Conservation (phyloP, 2,113 vertebrate species). For the Athene cunicularia region DNA sequence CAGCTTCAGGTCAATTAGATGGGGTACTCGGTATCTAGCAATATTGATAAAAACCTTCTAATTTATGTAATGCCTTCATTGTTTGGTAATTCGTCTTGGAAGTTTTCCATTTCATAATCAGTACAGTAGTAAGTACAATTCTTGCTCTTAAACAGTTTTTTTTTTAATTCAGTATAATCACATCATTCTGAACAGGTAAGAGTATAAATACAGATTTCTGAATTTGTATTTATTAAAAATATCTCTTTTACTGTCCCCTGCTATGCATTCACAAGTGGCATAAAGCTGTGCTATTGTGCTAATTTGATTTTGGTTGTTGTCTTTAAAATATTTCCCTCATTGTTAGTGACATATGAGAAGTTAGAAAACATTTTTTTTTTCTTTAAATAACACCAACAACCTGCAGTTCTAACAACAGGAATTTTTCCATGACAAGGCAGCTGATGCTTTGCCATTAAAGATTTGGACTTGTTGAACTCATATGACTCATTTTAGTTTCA, state of each 20-base stretch:
- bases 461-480: slow-evolving; percentile 19
- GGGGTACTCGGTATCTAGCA: not conserved
- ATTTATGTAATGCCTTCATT: not conserved
- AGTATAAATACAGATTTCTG: not conserved
- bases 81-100: not conserved
- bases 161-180: not conserved
- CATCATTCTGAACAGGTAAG: not conserved
- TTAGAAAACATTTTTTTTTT: not conserved
- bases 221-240: not conserved
- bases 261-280: not conserved
- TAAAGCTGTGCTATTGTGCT: not conserved
- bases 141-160: not conserved
- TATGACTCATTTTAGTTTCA: slow-evolving; percentile 3
- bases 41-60: not conserved
- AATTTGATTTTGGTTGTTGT: not conserved
- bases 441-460: slow-evolving; percentile 29
- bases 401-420: not conserved
- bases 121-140: not conserved
- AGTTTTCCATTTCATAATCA: not conserved
- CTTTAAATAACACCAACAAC: slow-evolving; percentile 20
- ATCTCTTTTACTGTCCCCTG: not conserved
- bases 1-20: not conserved
- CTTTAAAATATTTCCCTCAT: slow-evolving; percentile 1
- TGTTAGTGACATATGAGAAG: slow-evolving; percentile 14
- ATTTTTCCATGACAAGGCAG: not conserved